phyloP scores from a whole-genome alignment of 2,113 vertebrate species.

The Anolis sagrei region DNA sequence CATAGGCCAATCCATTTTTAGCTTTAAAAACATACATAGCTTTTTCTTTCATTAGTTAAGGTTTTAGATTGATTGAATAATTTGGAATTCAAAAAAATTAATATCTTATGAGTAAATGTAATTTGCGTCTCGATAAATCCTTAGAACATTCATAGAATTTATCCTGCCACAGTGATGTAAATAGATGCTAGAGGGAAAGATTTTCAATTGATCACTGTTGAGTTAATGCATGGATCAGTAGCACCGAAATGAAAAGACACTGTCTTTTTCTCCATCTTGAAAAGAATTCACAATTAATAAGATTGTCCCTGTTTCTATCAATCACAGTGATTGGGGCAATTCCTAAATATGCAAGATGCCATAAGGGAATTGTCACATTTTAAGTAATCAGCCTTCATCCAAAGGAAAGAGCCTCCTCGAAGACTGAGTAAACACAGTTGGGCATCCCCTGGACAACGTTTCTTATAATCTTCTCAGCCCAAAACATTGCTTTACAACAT shows the following conservation, averaged over 20 bases:
- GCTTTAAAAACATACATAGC: too few relatives aligned
- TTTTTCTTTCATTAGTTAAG: not conserved
- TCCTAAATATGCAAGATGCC: not conserved
- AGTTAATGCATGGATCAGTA: not conserved
- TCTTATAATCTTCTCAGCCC: too few relatives aligned
- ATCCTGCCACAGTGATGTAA: not conserved
- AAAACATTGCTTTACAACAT: too few relatives aligned
- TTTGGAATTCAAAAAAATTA: not conserved
- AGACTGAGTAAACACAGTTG: too few relatives aligned
- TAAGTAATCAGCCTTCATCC: not conserved
- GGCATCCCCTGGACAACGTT: too few relatives aligned
- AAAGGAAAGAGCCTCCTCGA: too few relatives aligned
- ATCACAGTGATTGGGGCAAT: not conserved
- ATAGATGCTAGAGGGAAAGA: not conserved
- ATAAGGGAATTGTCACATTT: not conserved
- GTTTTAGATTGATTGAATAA: not conserved
- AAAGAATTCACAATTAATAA: not conserved
- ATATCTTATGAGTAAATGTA: not conserved
- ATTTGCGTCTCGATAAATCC: not conserved
- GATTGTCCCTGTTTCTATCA: not conserved
- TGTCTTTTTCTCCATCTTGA: not conserved
- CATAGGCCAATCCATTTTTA: too few relatives aligned
- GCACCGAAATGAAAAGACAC: not conserved
- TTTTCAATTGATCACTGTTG: not conserved
- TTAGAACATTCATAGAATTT: not conserved